phyloP scores from a whole-genome alignment of 2,797 vertebrate genomes.

The Danionella dracula region DNA sequence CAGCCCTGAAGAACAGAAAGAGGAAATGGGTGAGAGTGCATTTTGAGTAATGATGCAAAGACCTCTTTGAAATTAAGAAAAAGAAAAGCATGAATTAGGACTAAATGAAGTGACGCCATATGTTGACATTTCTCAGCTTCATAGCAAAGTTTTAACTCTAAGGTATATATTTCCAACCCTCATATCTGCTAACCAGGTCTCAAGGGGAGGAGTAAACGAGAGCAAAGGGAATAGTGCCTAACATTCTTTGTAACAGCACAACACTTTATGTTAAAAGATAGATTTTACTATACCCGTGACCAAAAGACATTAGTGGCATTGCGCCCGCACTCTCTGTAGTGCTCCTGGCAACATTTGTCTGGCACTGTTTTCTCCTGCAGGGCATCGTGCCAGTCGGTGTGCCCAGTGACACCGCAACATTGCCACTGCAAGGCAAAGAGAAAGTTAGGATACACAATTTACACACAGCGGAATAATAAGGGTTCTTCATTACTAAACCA shows the following conservation, averaged over 20 bases:
- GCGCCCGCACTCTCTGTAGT: constrained; percentile 81
- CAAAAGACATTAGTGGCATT: constrained; percentile 82
- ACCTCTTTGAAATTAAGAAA: background rate
- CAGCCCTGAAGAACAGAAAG: constrained; percentile 70
- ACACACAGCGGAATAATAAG: background rate
- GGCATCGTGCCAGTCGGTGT: constrained; percentile 83
- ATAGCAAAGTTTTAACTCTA: no score
- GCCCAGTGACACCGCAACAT: constrained; percentile 86
- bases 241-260: no score
- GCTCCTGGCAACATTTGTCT: constrained; percentile 87
- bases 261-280: no score
- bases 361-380: constrained; percentile 83
- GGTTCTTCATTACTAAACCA: no score
- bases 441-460: background rate
- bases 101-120: no score
- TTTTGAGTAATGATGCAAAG: no score
- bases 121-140: no score
- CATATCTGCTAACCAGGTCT: no score
- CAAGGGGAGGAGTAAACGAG: no score
- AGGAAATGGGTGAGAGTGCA: background rate
- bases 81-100: no score
- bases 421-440: constrained; percentile 72
- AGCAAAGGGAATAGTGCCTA: no score
- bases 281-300: constrained; percentile 69
- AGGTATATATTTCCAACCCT: no score